Conservation (phyloP, 2,113 vertebrate genomes). For the Hepsetus odoe region DNA sequence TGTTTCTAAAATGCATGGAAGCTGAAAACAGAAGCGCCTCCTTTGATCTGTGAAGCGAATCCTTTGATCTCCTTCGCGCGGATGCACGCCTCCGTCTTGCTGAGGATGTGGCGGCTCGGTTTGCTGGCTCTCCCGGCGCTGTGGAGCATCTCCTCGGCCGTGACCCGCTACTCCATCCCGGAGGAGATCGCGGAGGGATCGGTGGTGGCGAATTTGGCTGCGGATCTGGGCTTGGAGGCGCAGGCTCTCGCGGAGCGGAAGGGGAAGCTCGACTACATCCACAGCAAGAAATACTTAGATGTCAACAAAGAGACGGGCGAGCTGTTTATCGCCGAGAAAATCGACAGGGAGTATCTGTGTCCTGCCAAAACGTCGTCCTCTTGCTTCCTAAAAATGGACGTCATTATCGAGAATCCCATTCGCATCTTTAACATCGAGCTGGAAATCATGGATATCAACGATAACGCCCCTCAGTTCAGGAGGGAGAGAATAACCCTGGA, state of each 20-base stretch:
- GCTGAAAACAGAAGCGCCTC: not conserved
- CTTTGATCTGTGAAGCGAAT: not conserved
- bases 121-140: constrained; percentile 59
- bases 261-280: constrained; percentile 75
- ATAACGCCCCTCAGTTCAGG: constrained; percentile 79
- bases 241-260: constrained; percentile 69
- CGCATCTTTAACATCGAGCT: constrained; percentile 78
- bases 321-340: constrained; percentile 74
- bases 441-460: constrained; percentile 80
- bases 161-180: constrained; percentile 78
- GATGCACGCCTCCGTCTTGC: constrained; percentile 40
- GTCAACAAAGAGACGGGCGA: constrained; percentile 78
- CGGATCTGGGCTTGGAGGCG: constrained; percentile 75
- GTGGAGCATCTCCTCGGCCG: constrained; percentile 68
- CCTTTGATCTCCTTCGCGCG: not conserved
- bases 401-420: constrained; percentile 74
- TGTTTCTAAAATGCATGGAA: not conserved
- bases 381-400: constrained; percentile 79
- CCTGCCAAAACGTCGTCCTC: constrained; percentile 73
- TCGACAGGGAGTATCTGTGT: constrained; percentile 78
- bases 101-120: constrained; percentile 55
- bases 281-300: constrained; percentile 76
- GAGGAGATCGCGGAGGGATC: constrained; percentile 79
- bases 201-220: constrained; percentile 77
- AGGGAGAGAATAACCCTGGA: constrained; percentile 79